Conservation (phyloP, 2,797 vertebrate species). For the Rhyacichthys aspro region DNA sequence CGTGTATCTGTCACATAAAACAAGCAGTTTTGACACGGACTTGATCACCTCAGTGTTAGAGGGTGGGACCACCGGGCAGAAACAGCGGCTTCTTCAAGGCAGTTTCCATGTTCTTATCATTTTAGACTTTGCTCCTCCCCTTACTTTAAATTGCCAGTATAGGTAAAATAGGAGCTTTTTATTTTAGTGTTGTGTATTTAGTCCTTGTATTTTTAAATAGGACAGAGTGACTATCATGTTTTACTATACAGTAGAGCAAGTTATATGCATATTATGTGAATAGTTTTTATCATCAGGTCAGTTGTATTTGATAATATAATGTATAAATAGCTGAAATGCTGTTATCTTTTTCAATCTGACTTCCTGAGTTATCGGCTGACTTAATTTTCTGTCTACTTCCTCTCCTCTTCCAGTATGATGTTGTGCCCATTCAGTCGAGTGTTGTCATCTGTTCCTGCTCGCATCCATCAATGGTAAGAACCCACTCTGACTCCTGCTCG, state of each 20-base stretch:
- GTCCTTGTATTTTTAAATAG: not conserved
- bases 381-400: slow-evolving; percentile 22
- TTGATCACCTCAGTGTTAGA: slow-evolving; percentile 7
- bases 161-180: not conserved
- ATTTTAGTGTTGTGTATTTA: not conserved
- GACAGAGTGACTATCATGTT: not conserved
- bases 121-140: slow-evolving; percentile 45
- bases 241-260: not conserved
- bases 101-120: slow-evolving; percentile 23
- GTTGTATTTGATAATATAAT: too few species aligned
- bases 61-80: slow-evolving; percentile 41
- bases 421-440: slow-evolving; percentile 95
- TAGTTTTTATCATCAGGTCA: too few species aligned
- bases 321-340: not conserved
- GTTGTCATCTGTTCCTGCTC: slow-evolving; percentile 97
- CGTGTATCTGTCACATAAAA: not conserved
- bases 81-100: slow-evolving; percentile 25
- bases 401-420: slow-evolving; percentile 88
- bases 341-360: not conserved
- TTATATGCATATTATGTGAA: too few species aligned
- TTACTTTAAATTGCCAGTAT: slow-evolving; percentile 19
- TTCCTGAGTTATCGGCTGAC: slow-evolving; percentile 12
- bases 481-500: slow-evolving; percentile 89
- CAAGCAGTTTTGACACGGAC: not conserved
- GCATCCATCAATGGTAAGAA: slow-evolving; percentile 98